These are phyloP conservation scores for Anomalospiza imberbis DNA, from an alignment of 2,797 vertebrate species.

Conservation along the genomic window DNA sequence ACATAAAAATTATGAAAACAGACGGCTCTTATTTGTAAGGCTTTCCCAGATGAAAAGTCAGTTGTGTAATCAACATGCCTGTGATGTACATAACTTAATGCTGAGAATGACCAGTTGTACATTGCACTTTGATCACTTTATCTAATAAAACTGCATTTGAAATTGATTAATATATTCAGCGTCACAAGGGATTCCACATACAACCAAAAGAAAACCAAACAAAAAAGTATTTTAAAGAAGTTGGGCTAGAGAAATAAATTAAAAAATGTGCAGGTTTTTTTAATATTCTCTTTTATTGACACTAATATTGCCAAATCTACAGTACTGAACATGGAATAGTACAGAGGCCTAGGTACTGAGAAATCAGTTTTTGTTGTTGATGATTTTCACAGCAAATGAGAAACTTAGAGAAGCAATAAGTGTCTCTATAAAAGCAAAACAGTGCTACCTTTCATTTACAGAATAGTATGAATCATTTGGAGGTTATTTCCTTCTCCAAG, in stretches of 20 bases:
- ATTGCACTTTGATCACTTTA: background rate
- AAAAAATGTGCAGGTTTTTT: background rate
- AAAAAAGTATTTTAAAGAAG: background rate
- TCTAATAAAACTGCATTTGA: background rate
- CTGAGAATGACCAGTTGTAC: background rate
- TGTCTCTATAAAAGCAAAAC: background rate
- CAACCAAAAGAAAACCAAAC: background rate
- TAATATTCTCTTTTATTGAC: background rate
- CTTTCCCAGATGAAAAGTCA: background rate
- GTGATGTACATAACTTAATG: fast-evolving
- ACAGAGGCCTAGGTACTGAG: background rate
- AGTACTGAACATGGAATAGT: background rate
- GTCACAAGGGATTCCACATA: background rate
- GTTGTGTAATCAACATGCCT: background rate
- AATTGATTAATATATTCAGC: background rate
- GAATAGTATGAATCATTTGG: background rate
- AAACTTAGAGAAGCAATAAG: background rate
- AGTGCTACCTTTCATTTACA: background rate
- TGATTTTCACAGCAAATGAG: background rate
- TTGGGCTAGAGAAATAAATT: background rate
- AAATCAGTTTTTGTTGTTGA: background rate
- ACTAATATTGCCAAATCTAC: background rate
- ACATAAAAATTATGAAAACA: background rate
- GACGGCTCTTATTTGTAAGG: background rate
- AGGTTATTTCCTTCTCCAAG: background rate